These are phyloP conservation scores for Anticlea derivata DNA, from an alignment of 2,888 invertebrate species.

Conservation along the genomic window DNA sequence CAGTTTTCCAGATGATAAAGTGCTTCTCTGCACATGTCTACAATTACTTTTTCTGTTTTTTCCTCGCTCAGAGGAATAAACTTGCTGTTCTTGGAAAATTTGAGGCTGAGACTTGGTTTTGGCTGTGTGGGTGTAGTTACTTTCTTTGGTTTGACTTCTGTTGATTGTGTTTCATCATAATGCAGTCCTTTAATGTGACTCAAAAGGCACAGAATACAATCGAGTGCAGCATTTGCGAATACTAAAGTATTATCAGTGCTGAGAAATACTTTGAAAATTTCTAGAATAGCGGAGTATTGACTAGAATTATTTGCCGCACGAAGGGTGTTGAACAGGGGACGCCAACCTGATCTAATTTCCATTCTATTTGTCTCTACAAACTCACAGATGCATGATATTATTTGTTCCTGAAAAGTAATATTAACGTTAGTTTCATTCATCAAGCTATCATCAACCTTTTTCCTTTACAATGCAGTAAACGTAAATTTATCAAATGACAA, in stretches of 20 bases:
- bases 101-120: constrained; percentile 69
- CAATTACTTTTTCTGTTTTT: constrained; percentile 75
- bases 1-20: constrained; percentile 93
- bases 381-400: constrained; percentile 97
- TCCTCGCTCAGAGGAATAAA: constrained; percentile 76
- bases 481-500: constrained; percentile 4
- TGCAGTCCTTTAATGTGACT: constrained; percentile 89
- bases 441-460: too few species aligned
- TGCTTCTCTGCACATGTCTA: constrained; percentile 89
- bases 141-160: constrained; percentile 74
- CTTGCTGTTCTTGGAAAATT: constrained; percentile 77
- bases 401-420: constrained; percentile 86
- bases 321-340: constrained; percentile 96
- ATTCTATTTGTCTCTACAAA: constrained; percentile 97
- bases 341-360: constrained; percentile 98
- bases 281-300: constrained; percentile 89
- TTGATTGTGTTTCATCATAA: constrained; percentile 77
- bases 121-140: constrained; percentile 54
- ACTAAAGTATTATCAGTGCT: constrained; percentile 96
- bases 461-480: neutral
- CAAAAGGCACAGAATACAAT: constrained; percentile 95
- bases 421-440: too few species aligned
- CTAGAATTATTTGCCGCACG: constrained; percentile 92
- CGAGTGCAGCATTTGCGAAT: constrained; percentile 96
- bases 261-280: constrained; percentile 97